phyloP scores from a whole-genome alignment of 1,140 invertebrate species.

The Danaus plexippus region DNA sequence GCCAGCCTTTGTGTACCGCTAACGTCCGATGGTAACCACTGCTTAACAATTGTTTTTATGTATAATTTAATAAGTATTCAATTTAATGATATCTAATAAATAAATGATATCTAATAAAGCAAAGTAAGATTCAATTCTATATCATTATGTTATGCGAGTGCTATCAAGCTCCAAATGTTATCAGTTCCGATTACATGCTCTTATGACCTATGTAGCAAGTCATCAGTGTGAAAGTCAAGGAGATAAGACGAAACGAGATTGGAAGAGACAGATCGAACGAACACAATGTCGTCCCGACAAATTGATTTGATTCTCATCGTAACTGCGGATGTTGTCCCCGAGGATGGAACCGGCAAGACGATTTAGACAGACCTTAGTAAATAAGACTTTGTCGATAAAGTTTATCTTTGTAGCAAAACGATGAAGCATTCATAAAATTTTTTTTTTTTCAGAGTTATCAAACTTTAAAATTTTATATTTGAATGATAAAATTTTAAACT shows the following conservation, averaged over 20 bases:
- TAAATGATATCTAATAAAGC: too few species aligned
- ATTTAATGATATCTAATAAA: too few species aligned
- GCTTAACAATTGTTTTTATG: slow-evolving; percentile 56
- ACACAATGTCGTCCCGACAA: slow-evolving; percentile 49
- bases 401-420: too few species aligned
- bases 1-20: slow-evolving; percentile 42
- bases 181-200: too few species aligned
- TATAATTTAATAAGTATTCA: slow-evolving; percentile 23
- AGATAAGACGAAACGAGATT: slow-evolving; percentile 20
- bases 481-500: too few species aligned
- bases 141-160: too few species aligned
- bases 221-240: slow-evolving; percentile 3
- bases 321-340: slow-evolving; percentile 38
- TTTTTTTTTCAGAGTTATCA: too few species aligned
- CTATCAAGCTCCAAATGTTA: too few species aligned
- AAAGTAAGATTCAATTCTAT: too few species aligned
- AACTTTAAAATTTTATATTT: too few species aligned
- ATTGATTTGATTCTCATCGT: slow-evolving; percentile 56
- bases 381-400: slow-evolving; percentile 13
- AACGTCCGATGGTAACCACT: slow-evolving; percentile 31
- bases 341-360: slow-evolving; percentile 29
- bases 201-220: neutral
- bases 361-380: slow-evolving; percentile 21
- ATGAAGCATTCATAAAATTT: too few species aligned
- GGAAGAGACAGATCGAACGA: slow-evolving; percentile 36